Evolutionary conservation across 2,888 invertebrate genomes (phyloP).

Genomic region (Pseudolycoriella hygida): DNA sequence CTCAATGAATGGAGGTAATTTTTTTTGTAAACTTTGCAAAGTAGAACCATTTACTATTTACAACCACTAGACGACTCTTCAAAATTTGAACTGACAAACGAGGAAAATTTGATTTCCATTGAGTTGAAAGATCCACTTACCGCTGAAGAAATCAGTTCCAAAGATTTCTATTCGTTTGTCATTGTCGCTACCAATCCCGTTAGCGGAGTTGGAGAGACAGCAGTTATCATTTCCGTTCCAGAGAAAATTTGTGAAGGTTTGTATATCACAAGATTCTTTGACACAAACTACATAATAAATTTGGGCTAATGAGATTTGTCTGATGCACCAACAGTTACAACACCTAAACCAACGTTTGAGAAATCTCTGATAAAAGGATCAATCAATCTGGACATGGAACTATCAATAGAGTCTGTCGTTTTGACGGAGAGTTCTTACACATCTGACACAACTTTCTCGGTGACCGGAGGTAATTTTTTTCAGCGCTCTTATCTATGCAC

Average conservation of each 20-base stretch:
- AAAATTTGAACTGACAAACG: background rate
- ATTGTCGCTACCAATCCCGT: background rate
- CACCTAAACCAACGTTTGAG: too few relatives aligned
- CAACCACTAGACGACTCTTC: background rate
- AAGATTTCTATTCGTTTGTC: background rate
- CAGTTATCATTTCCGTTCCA: constrained; percentile 1
- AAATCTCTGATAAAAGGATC: background rate
- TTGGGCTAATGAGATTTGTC: too few relatives aligned
- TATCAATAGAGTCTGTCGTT: background rate
- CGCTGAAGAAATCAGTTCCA: background rate
- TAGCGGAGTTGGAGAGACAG: background rate
- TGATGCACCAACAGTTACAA: background rate
- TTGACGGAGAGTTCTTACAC: background rate
- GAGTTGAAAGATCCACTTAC: background rate
- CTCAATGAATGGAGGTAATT: background rate
- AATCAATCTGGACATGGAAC: background rate
- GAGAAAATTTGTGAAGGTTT: background rate
- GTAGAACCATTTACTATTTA: background rate
- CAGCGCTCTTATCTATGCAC: too few relatives aligned
- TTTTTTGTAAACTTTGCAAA: too few relatives aligned
- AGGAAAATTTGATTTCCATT: background rate
- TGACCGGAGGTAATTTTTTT: background rate
- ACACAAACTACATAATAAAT: too few relatives aligned
- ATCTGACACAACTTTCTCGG: background rate
- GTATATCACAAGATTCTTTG: background rate